Conservation (phyloP, 2,113 vertebrate species). For the Pluvianellus socialis region DNA sequence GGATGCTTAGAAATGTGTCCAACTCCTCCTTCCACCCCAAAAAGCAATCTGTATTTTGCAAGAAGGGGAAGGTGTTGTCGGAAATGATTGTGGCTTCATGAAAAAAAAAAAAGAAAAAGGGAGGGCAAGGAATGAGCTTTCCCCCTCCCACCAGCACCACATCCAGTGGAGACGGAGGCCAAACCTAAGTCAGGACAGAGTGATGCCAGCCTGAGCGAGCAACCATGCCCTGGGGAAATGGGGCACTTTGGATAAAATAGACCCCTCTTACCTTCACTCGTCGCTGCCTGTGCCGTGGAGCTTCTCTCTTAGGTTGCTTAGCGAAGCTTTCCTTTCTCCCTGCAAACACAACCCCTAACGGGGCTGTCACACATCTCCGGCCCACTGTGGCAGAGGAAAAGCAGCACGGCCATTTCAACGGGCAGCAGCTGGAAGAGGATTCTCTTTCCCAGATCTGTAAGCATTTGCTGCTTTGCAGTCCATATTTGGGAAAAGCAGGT, state of each 20-base stretch:
- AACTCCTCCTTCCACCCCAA: not conserved
- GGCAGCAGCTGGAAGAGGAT: not conserved
- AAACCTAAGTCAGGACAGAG: not conserved
- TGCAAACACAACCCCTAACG: not conserved
- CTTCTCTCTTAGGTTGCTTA: not conserved
- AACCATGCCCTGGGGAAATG: not conserved
- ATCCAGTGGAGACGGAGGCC: not conserved
- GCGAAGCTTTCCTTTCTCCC: not conserved
- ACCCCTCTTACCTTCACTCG: not conserved
- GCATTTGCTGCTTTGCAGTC: not conserved
- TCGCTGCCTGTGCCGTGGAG: not conserved
- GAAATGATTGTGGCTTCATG: not conserved
- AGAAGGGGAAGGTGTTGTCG: not conserved
- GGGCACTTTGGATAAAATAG: not conserved
- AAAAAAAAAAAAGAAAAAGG: not conserved
- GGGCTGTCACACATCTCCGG: fast-evolving
- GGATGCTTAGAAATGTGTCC: not conserved
- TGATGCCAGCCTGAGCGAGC: fast-evolving
- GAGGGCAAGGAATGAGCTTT: not conserved
- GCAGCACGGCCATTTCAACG: not conserved
- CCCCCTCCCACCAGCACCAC: not conserved
- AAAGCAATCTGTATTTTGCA: not conserved
- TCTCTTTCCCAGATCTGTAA: not conserved
- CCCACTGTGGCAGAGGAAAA: not conserved
- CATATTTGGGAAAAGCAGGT: not conserved